Base-by-base conservation (phyloP, 2,797 vertebrate genomes). In the Etheostoma perlongum region DNA sequence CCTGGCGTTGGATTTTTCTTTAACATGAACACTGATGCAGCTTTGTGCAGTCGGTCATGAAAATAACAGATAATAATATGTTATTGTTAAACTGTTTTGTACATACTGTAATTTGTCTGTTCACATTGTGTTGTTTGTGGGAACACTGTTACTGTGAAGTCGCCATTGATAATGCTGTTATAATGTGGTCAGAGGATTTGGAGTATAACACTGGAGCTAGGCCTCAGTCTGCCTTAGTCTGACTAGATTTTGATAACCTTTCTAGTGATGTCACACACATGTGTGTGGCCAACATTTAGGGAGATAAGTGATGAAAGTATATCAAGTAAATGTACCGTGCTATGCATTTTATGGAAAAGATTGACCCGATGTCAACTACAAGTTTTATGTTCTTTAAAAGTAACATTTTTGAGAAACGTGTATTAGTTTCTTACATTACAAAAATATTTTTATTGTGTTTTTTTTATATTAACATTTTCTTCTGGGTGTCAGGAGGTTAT, bases 141-240 rank as follows among this genome's bases (percentile, higher is more conserved):
- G 19, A 77, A 60, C 54, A 60, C 49, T 53, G 25, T 0, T 51
- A 4, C 25, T 64, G 47, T 64, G 27, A 59, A 58, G 9, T n/a
- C 0, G 5, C 63, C 25, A 13, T 25, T 36, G 23, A 64, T 33
- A 18, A 18, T 27, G 18, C 3, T 58, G 16, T 62, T 18, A 63
- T 48, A 6, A 40, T 21, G n/a, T 42, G 10, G 0, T 21, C 46
- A 58, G 6, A 74, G 2, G 23, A 52, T 30, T 23, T 16, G 12
- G 16, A n/a, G 36, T 36, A 19, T 9, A 53, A 19, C 10, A 40
- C 40, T 42, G 1, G 9, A 21, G 8, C 15, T 6, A 13, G 5
- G 33, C 18, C 8, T 23, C 33, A 0, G 5, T 18, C 16, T 30
- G 19, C 4, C 13, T 54, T 11, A 21, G 36, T 53, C 18, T 55